A percentile compares a stretch with the other conserved stretches of the same genome.
Conservation (phyloP, 2,888 invertebrate species). For the Ceraclea dissimilis region DNA sequence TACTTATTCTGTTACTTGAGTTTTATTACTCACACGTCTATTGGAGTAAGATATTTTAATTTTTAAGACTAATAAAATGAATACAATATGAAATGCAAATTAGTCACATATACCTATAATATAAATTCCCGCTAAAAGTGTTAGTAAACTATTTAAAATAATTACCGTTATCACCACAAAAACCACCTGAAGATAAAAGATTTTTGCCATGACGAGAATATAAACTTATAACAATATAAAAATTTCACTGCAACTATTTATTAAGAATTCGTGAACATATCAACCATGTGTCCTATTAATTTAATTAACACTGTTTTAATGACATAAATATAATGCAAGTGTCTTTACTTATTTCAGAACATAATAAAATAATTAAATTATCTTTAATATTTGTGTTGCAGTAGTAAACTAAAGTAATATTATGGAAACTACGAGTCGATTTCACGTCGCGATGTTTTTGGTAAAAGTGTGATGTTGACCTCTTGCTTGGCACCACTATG, state of each 20-base stretch:
- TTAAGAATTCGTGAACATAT: not conserved
- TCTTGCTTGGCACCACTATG: not conserved
- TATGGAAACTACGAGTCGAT: not conserved
- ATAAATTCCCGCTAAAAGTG: not conserved
- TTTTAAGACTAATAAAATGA: too few species aligned
- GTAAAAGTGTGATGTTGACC: not conserved
- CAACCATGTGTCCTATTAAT: too few species aligned
- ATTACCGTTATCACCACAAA: slow-evolving; percentile 20
- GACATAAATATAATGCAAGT: too few species aligned
- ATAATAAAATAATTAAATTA: too few species aligned
- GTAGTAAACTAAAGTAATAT: not conserved
- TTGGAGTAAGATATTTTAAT: too few species aligned
- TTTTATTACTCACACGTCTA: too few species aligned
- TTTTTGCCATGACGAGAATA: slow-evolving; percentile 8
- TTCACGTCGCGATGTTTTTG: slow-evolving; percentile 2
- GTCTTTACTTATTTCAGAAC: too few species aligned
- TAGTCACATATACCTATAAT: too few species aligned
- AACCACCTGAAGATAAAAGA: slow-evolving; percentile 15
- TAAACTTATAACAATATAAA: not conserved
- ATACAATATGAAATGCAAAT: too few species aligned
- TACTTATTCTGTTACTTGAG: too few species aligned
- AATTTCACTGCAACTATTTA: slow-evolving; percentile 1
- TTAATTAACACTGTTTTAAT: too few species aligned
- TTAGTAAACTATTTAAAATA: not conserved
- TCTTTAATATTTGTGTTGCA: too few species aligned